Percentiles rank a stretch among this genome's conserved stretches.
phyloP scores from a whole-genome alignment of 2,888 invertebrate genomes.

The Bombyx huttoni region DNA sequence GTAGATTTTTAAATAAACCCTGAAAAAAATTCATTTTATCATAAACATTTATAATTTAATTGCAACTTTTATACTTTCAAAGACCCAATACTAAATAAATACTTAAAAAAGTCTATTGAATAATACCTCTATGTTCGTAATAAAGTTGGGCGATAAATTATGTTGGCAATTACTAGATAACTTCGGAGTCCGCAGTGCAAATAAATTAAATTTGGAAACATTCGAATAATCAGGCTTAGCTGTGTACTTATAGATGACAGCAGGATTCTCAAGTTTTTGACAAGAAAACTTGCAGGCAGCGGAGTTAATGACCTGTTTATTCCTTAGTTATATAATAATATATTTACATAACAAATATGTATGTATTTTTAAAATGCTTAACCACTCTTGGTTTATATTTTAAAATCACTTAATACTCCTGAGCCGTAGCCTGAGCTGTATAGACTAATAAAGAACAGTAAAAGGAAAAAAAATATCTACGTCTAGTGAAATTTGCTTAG shows the following conservation, averaged over 20 bases:
- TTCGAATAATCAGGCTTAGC: background rate
- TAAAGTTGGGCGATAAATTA: background rate
- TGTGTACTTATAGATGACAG: background rate
- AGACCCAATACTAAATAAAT: background rate
- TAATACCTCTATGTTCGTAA: background rate
- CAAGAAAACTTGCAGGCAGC: slow-evolving; percentile 1
- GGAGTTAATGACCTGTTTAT: slow-evolving; percentile 5
- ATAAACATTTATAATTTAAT: no score
- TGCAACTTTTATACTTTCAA: background rate
- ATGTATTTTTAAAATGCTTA: no score
- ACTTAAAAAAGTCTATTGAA: background rate
- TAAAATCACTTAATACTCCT: no score
- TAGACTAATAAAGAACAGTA: no score
- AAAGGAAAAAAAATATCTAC: no score
- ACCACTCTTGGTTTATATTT: no score
- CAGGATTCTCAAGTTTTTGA: background rate
- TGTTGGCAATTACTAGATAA: background rate
- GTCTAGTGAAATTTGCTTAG: no score
- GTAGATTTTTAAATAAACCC: no score
- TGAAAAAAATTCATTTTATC: no score
- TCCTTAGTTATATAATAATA: slow-evolving; percentile 1
- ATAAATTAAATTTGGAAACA: background rate
- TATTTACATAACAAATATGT: no score
- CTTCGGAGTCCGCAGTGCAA: background rate
- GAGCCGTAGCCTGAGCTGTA: no score